Percentiles rank a stretch among this genome's conserved stretches.
Conservation (phyloP, 2,888 invertebrate species). For the Branchipolynoe longqiensis region DNA sequence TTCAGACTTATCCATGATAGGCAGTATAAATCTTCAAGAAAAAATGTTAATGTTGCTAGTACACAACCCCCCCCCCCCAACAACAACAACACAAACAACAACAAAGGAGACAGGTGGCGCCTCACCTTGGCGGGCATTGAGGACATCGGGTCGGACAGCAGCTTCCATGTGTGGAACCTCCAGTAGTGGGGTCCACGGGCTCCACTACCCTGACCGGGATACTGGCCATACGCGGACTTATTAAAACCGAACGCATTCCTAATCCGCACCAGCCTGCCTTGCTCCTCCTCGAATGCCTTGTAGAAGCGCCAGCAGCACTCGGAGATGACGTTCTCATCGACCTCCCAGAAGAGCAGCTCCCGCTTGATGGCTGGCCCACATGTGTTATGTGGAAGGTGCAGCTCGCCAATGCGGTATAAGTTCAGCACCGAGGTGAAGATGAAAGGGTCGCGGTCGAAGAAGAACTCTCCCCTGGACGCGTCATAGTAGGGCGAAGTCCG, state of each 20-base stretch:
- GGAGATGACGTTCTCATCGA: slow-evolving; percentile 66
- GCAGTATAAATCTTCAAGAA: too few relatives aligned
- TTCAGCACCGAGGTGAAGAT: slow-evolving; percentile 68
- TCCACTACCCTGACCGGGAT: background rate
- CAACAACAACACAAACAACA: too few relatives aligned
- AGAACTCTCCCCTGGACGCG: slow-evolving; percentile 52
- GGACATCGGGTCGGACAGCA: slow-evolving; percentile 41
- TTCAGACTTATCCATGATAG: too few relatives aligned
- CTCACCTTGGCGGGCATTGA: slow-evolving; percentile 20
- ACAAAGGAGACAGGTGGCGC: background rate
- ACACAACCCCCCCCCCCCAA: too few relatives aligned
- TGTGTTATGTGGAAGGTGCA: slow-evolving; percentile 70
- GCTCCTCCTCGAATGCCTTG: slow-evolving; percentile 53
- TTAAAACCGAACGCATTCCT: slow-evolving; percentile 29
- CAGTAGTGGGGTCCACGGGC: background rate
- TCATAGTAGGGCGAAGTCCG: slow-evolving; percentile 14
- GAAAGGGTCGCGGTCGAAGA: slow-evolving; percentile 70
- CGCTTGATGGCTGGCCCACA: slow-evolving; percentile 68
- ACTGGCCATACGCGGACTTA: background rate
- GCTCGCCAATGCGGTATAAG: slow-evolving; percentile 67
- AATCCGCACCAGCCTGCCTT: background rate
- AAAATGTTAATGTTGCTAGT: too few relatives aligned
- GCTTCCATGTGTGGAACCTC: background rate
- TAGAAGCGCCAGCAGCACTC: slow-evolving; percentile 69
- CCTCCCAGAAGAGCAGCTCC: slow-evolving; percentile 72